Evolutionary conservation across 2,113 vertebrate species (phyloP), one percentile per base, ranked within the genome.

Genomic region (Leptobrachium leishanense): DNA sequence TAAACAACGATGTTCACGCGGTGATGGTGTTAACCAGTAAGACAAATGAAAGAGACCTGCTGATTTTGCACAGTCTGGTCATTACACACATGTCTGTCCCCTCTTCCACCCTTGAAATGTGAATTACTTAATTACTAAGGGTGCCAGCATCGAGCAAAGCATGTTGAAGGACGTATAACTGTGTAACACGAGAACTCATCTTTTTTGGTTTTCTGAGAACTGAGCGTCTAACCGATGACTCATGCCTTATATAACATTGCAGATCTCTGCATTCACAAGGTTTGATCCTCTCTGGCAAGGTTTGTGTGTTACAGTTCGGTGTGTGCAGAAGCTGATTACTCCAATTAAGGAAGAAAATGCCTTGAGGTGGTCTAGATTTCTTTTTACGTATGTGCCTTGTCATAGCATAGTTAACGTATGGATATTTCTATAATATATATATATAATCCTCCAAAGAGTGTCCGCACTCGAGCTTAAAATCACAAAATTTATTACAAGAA

Each of bases 1-100:
- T 88, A 91, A 92, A 88, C 83, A 90, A 79, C 82, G 84, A 84
- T 86, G 68, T 85, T 87, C 83, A 86, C 55, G 39, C 84, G 82
- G 80, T 74, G 20, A 62, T 84, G 79, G 72, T 84, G 75, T 84
- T 86, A 87, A 87, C 72, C 83, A 85, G 85, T 72, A 86, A 82
- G 89, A 88, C 81, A 87, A 87, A 90, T 87, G 84, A 88, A 66
- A 53, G 69, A 75, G 84, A 86, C 79, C 84, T 83, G 79, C 84
- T 88, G 83, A 87, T 86, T 85, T 77, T 75, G 54, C 67, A 66
- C 4, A 68, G 76, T 68, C 84, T 83, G 50, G 83, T 86, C 82
- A 79, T 83, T 86, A 82, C 59, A 74, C 84, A 84, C 55, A 66
- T 70, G 80, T 71, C 6, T 43, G 73, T 82, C 65, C 72, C 55